Evolutionary conservation across 2,888 invertebrate species (phyloP).

Genomic region (Agrochola macilenta): DNA sequence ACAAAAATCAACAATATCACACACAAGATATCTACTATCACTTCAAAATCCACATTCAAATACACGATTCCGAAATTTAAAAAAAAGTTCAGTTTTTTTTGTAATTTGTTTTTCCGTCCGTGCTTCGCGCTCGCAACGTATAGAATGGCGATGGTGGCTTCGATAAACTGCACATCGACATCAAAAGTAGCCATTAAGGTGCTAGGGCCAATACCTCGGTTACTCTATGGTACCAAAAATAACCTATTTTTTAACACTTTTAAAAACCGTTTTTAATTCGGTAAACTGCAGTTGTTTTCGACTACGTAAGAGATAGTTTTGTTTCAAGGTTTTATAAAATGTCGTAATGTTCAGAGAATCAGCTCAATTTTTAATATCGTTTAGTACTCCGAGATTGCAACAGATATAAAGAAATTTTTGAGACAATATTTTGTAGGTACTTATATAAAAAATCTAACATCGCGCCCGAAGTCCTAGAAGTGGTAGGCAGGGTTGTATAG

Average conservation of each 20-base stretch:
- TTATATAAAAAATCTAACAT: not conserved
- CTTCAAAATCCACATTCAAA: conserved; percentile 25
- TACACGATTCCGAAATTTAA: not conserved
- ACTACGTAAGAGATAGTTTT: not conserved
- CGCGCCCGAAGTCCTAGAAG: not conserved
- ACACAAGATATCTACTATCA: conserved; percentile 19
- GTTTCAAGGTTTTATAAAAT: conserved; percentile 22
- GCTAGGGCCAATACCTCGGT: not conserved
- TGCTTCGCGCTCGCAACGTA: conserved; percentile 31
- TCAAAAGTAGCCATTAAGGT: conserved; percentile 7
- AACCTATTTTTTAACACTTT: not conserved
- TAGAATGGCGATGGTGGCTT: conserved; percentile 18
- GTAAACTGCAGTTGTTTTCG: not conserved
- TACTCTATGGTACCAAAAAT: not conserved
- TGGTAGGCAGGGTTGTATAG: not conserved
- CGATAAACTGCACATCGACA: not conserved
- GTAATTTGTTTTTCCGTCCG: conserved; percentile 23
- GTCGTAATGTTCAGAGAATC: conserved; percentile 18
- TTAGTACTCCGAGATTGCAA: not conserved
- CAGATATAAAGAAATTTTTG: not conserved
- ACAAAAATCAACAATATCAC: conserved; percentile 14
- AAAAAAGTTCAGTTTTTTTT: not conserved
- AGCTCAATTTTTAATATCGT: not conserved
- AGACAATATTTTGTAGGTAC: not conserved
- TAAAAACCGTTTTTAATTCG: not conserved